Evolutionary conservation across 2,797 vertebrate genomes (phyloP), one percentile per base, ranked within the genome.

Genomic region (Diceros bicornis): DNA sequence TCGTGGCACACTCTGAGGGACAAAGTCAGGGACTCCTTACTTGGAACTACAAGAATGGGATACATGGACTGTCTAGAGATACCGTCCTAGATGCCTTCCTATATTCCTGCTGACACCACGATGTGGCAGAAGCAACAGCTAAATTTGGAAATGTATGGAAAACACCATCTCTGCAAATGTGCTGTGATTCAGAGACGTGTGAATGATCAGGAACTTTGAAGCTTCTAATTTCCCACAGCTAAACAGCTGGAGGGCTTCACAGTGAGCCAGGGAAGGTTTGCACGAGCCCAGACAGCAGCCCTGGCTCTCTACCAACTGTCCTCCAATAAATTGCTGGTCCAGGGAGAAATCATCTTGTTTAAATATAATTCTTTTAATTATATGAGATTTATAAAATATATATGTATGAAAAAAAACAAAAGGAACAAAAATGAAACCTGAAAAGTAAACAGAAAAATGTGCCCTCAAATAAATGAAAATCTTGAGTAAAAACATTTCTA

Each of bases 101-200:
- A 7, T 37, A 59, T 52, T 41, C 10, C 34, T 85, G 16, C 84
- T 71, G 44, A 68, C 29, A 69, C 74, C 41, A 62, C 0, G 4
- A 68, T n/a, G 50, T 74, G 11, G 32, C 25, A 57, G 34, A 81
- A 91, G 44, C 68, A 87, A 71, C 6, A 82, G 25, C 44, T 77
- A 87, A 71, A 82, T 87, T 69, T 71, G 47, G 69, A 94, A 90
- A 77, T 37, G 27, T 61, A 91, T 29, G 27, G 78, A 55, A 90
- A 86, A 86, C 41, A 75, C 61, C 52, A 55, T 75, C 41, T 93
- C 86, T 69, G 21, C 37, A 89, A 82, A 69, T 25, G 29, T n/a
- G 52, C n/a, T 95, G 16, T 57, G 50, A 86, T 69, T 52, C 34
- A 27, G 68, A 87, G 78, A 75, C 7, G 23, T 72, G 47, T 16